Conservation (phyloP, 2,113 vertebrate species). For the Myiozetetes cayanensis region DNA sequence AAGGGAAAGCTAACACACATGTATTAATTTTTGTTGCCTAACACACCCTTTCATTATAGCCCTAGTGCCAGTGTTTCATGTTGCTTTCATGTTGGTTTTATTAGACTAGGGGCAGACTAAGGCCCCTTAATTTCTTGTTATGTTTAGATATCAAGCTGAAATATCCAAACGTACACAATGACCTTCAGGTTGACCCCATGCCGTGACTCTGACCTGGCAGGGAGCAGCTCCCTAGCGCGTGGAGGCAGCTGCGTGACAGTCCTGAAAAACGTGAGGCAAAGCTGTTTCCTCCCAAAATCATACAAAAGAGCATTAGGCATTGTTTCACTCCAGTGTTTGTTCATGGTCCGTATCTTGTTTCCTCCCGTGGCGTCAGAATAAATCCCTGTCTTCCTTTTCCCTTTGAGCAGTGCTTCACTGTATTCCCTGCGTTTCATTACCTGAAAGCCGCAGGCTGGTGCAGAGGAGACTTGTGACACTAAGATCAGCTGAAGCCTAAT, state of each 20-base stretch:
- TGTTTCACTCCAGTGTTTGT: not conserved
- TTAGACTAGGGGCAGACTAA: not conserved
- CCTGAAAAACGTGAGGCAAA: not conserved
- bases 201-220: not conserved
- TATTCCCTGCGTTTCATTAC: not conserved
- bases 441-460: slow-evolving; percentile 32
- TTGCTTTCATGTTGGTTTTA: not conserved
- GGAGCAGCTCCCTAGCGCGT: not conserved
- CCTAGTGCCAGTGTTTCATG: not conserved
- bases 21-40: not conserved
- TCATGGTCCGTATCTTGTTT: not conserved
- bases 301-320: not conserved
- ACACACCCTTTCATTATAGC: not conserved
- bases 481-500: slow-evolving; percentile 39
- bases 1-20: not conserved
- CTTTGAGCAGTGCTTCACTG: not conserved
- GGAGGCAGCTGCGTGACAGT: accelerated
- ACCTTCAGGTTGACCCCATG: not conserved
- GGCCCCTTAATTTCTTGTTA: not conserved
- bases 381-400: not conserved
- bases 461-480: slow-evolving; percentile 37
- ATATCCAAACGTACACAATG: not conserved
- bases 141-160: not conserved
- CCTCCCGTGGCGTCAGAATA: not conserved
- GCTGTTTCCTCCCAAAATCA: not conserved